A percentile compares a stretch with the other conserved stretches of the same genome.
These are phyloP conservation scores for Apamea anceps DNA, from an alignment of 2,888 invertebrate genomes.

Conservation along the genomic window DNA sequence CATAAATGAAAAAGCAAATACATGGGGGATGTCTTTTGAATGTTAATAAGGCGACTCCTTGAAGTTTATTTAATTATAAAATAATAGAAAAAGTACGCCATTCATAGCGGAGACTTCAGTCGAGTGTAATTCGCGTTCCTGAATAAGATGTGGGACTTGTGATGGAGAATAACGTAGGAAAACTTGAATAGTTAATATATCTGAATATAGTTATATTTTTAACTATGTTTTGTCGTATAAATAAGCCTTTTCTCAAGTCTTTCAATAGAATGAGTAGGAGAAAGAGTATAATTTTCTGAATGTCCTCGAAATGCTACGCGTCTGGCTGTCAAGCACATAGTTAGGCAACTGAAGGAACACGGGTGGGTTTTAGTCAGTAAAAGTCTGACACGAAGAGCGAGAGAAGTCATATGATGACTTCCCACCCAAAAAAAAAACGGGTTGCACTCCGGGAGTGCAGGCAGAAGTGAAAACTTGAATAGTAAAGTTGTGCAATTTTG, in stretches of 20 bases:
- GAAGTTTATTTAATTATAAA: slow-evolving; percentile 81
- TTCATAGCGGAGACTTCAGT: slow-evolving; percentile 51
- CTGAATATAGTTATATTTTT: background rate
- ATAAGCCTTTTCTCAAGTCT: slow-evolving; percentile 16
- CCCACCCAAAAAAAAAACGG: no score
- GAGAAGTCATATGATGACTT: no score
- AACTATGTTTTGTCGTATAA: slow-evolving; percentile 8
- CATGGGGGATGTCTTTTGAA: slow-evolving; percentile 70
- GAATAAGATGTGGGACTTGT: slow-evolving; percentile 60
- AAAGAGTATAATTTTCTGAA: slow-evolving; percentile 18
- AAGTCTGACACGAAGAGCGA: no score
- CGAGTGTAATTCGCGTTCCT: slow-evolving; percentile 68
- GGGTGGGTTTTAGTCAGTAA: no score
- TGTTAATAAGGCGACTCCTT: slow-evolving; percentile 76
- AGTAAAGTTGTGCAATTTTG: no score
- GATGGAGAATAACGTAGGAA: slow-evolving; percentile 22
- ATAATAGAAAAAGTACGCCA: slow-evolving; percentile 70
- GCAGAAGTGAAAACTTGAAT: no score
- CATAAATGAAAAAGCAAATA: slow-evolving; percentile 34
- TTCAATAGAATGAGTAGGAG: slow-evolving; percentile 23
- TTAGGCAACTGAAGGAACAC: background rate
- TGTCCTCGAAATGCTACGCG: slow-evolving; percentile 3
- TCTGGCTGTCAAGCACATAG: slow-evolving; percentile 8
- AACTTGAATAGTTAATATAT: slow-evolving; percentile 46
- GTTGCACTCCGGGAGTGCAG: no score